Evolutionary conservation across 2,113 vertebrate species (phyloP), one percentile per base, ranked within the genome.

Genomic region (Pangasianodon gigas): DNA sequence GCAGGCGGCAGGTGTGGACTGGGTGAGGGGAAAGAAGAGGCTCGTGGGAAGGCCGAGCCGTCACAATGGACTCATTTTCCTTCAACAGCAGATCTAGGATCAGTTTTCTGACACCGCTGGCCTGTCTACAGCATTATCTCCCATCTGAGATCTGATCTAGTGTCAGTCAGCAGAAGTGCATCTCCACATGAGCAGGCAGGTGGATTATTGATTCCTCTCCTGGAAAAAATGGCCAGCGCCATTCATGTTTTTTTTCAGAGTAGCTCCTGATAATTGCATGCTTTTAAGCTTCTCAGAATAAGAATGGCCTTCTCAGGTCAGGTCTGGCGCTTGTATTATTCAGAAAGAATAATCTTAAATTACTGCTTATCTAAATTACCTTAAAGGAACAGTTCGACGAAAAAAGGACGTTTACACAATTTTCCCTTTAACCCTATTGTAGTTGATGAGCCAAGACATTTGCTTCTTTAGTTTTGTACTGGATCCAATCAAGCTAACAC

Each of bases 61-160:
- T 95, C 95, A 95, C 95, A 95, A 93, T 93, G 92, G 94, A 93
- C 93, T 85, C 94, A 90, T 92, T 94, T 93, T 93, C 93, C 93
- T 94, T 92, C 85, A 13, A 18, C 3, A 21, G 14, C 88, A 75
- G 89, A 89, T 90, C 91, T 37, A 16, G 80, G 79, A 86, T 85
- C 91, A 88, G 88, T 77, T 84, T 58, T 69, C 7, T 2, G 46
- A 13, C 3, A 9, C 19, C 2, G 9, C 67, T 24, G 54, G 69
- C 85, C 24, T 58, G 4, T 77, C 80, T 81, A 65, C 48, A 71
- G 80, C 37, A 51, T 75, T n/a, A 58, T 75, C 7, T 37, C 29
- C 56, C 58, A 24, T 48, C 48, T 62, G 8, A 37, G 67, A 56
- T 54, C 62, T 85, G 84, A 89, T 29, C 86, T 48, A 2, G 51